Base-by-base conservation (phyloP, 2,113 vertebrate species). In the Megalops atlanticus region DNA sequence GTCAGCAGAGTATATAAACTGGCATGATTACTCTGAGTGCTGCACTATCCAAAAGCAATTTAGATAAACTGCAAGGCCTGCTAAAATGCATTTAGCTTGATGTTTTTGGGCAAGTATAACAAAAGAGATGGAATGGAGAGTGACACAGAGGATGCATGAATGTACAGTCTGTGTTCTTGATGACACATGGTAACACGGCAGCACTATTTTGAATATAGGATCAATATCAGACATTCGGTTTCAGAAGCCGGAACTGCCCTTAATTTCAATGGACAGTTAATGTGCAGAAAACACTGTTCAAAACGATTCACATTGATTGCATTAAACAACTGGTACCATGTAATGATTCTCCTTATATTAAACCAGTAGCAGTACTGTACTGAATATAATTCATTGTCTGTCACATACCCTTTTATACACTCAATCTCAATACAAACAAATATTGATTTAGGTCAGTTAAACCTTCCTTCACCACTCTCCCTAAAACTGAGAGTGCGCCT, bases 401-500 rank as follows among this genome's bases (percentile, higher is more conserved):
- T 52, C 52, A 45, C 21, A 8, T 58, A 8, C 10, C 52, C 52
- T 58, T 31, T n/a, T 64, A 31, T 64, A 64, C 58, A 64, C 8
- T 64, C n/a, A 64, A 1, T 64, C n/a, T 64, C 49, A 31, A n/a
- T 74, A 74, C 70, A 39, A 73, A 74, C 58, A 41, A 41, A 74
- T 74, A 74, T 74, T 74, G 70, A 73, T 73, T 73, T 24, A 78
- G 33, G 49, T 64, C 27, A 78, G 38, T 18, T n/a, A 39, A 68
- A 36, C 7, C 5, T 39, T 11, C 12, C 36, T 39, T 2, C 27
- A 31, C 47, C 24, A 31, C 41, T 47, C 35, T 35, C 18, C 35
- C 43, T 36, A 52, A 82, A 82, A 82, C 27, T 43, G 69, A 74
- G 35, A 40, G 24, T 82, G 38, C 80, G 15, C 85, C 87, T 89